phyloP scores from a whole-genome alignment of 1,140 invertebrate genomes.

The Matsumurasca onukii region DNA sequence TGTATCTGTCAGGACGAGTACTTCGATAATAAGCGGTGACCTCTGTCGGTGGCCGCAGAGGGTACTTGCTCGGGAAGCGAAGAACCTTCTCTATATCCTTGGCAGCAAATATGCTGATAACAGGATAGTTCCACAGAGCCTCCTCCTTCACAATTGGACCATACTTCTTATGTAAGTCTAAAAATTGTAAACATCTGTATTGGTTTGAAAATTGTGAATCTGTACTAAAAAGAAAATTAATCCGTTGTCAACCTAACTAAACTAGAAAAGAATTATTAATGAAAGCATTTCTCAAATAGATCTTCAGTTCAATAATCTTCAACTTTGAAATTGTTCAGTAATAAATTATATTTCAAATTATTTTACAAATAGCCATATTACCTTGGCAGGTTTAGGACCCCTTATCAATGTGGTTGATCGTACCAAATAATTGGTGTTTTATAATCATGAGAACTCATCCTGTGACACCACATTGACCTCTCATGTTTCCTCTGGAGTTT shows the following conservation, averaged over 20 bases:
- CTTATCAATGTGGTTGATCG: too few species aligned
- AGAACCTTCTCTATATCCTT: constrained; percentile 76
- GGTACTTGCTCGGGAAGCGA: constrained; percentile 65
- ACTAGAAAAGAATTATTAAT: constrained; percentile 37
- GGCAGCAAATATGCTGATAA: constrained; percentile 75
- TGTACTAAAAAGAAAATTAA: neutral
- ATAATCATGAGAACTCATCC: too few species aligned
- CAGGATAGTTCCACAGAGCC: constrained; percentile 67
- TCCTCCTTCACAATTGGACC: constrained; percentile 77
- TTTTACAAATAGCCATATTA: too few species aligned
- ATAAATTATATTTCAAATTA: too few species aligned
- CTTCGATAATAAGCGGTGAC: constrained; percentile 75
- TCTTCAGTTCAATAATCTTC: too few species aligned
- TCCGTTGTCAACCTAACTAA: constrained; percentile 4
- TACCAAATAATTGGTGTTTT: too few species aligned
- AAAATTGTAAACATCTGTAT: too few species aligned
- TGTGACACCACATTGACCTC: too few species aligned
- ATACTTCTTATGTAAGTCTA: constrained; percentile 50
- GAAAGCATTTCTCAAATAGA: too few species aligned
- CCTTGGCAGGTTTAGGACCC: too few species aligned
- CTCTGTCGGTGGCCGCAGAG: constrained; percentile 79
- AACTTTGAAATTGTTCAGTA: too few species aligned
- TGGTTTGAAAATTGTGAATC: neutral
- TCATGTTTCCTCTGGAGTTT: too few species aligned
- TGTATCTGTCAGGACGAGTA: constrained; percentile 73